Evolutionary conservation across 2,797 vertebrate genomes (phyloP).

Genomic region (Sternotherus odoratus): DNA sequence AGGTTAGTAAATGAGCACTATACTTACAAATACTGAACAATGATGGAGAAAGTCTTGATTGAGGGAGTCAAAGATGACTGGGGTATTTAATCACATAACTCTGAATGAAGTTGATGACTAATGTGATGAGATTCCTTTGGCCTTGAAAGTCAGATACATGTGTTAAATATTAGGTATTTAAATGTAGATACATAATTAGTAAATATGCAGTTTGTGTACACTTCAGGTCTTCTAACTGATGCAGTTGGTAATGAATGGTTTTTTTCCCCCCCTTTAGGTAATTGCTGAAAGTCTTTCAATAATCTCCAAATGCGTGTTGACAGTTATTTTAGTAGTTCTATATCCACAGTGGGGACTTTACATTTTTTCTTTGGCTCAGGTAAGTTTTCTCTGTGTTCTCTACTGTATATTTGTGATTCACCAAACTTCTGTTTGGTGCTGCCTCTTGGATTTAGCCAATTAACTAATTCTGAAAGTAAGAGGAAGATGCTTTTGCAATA

Average conservation of each 20-base stretch:
- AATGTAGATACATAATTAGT: not conserved
- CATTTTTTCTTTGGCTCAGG: conserved; percentile 95
- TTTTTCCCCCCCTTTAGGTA: conserved; percentile 83
- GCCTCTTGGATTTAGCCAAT: not conserved
- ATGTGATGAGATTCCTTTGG: not conserved
- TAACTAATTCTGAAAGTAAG: not conserved
- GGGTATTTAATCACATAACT: not conserved
- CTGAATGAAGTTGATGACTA: not conserved
- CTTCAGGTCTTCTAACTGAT: conserved; percentile 30
- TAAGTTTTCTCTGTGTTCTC: conserved; percentile 59
- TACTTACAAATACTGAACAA: not conserved
- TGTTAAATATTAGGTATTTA: accelerated
- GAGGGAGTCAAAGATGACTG: accelerated
- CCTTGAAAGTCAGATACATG: not conserved
- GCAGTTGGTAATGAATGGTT: not conserved
- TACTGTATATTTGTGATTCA: not conserved
- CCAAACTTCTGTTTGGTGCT: not conserved
- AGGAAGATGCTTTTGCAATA: not conserved
- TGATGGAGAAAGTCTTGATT: accelerated
- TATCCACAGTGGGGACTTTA: conserved; percentile 91
- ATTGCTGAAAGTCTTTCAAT: conserved; percentile 93
- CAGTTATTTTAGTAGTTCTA: conserved; percentile 87
- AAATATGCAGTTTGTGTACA: not conserved
- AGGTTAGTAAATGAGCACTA: conserved; percentile 81
- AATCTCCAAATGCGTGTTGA: conserved; percentile 89